Base-by-base conservation (phyloP, 2,888 invertebrate genomes). In the Hirtodrosophila histrioides region DNA sequence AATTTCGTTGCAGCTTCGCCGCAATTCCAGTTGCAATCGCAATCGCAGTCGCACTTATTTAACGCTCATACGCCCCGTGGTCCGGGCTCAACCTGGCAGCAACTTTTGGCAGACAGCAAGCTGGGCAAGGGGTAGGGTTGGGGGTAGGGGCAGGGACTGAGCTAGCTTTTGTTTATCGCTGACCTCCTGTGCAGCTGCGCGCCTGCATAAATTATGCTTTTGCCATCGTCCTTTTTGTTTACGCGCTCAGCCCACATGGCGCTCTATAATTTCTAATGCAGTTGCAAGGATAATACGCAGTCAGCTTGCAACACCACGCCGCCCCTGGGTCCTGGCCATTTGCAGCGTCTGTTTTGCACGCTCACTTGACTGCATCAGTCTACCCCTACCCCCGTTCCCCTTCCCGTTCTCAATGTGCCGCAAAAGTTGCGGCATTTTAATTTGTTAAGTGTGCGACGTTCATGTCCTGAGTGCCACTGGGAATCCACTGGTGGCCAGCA, bases 61-160 rank as follows among this genome's bases (percentile, higher is more conserved):
- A 88, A 62, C 60, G 72, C 80, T 74, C 81, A 83, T 84, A 83
- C 88, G 84, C 71, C 86, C 74, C 77, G 75, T 83, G 48, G 66
- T 17, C 37, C 31, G 27, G 50, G 31, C 31, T n/a, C 39, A 31
- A 46, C 11, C 23, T 55, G 63, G 46, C 69, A 50, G 24, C 37
- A 60, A 48, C 56, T 68, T 69, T 57, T 51, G 56, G 69, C 69
- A 57, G 23, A 17, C 23, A 27, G 31, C 12, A 23, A 1, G 3
- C 3, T 7, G 31, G 31, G 29, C 7, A 9, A 10, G 23, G 8
- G 17, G 10, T n/a, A 11, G 23, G 8, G 40, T n/a, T n/a, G 29
- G 0, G 10, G 4, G 27, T 6, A 17, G 17, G 17, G 17, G 17
- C 17, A 17, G 17, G 17, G 17, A 2, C 17, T 17, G 17, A 17